Conservation (phyloP, 1,140 invertebrate species). For the Drosophila leontia region DNA sequence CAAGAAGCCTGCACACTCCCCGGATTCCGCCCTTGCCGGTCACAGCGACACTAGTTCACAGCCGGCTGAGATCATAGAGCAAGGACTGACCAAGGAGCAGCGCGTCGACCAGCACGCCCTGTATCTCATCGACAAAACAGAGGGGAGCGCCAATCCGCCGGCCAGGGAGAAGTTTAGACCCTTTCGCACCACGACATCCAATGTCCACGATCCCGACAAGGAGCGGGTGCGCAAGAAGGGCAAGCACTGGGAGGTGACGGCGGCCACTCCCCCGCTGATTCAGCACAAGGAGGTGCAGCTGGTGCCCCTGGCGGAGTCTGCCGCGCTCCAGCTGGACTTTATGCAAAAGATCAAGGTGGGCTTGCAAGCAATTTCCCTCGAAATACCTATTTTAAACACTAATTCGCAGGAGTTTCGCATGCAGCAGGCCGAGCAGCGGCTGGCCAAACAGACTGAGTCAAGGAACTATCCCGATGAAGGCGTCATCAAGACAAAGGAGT, state of each 20-base stretch:
- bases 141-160: conserved; percentile 85
- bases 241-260: conserved; percentile 89
- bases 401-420: conserved; percentile 61
- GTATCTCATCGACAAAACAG: conserved; percentile 87
- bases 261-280: conserved; percentile 88
- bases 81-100: conserved; percentile 5
- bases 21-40: conserved; percentile 46
- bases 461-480: conserved; percentile 49
- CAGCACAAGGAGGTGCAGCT: conserved; percentile 69
- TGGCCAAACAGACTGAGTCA: conserved; percentile 42
- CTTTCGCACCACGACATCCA: conserved; percentile 88
- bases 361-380: no score
- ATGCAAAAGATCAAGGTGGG: conserved; percentile 69
- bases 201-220: conserved; percentile 88
- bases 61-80: conserved; percentile 58
- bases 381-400: background rate
- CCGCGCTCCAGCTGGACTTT: conserved; percentile 69
- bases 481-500: conserved; percentile 58
- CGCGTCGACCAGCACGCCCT: conserved; percentile 86
- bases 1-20: conserved; percentile 54
- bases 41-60: conserved; percentile 45
- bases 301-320: conserved; percentile 76
- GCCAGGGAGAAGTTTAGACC: conserved; percentile 87
- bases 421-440: conserved; percentile 74
- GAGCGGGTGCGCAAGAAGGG: conserved; percentile 87